Evolutionary conservation across 2,113 vertebrate species (phyloP).

Genomic region (Passer montanus): DNA sequence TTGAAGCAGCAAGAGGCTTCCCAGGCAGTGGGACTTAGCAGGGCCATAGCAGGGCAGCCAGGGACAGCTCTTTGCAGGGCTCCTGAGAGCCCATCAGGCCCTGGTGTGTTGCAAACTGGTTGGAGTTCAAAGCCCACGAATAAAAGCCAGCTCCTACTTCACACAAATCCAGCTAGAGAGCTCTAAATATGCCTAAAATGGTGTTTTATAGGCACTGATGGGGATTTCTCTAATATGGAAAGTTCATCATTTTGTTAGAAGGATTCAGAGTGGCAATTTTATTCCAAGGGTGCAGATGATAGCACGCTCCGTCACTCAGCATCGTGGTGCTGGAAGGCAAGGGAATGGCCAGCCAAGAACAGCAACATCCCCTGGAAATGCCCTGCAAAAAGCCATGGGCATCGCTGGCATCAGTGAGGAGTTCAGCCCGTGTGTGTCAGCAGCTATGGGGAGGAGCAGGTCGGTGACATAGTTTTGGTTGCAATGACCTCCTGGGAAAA

Average conservation of each 20-base stretch:
- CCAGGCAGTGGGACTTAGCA: too few relatives aligned
- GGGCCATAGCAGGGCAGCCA: not conserved
- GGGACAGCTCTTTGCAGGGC: not conserved
- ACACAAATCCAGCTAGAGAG: not conserved
- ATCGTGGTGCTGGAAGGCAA: not conserved
- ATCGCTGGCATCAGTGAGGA: not conserved
- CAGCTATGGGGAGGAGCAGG: not conserved
- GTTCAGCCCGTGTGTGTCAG: rapidly evolving
- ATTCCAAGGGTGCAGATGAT: not conserved
- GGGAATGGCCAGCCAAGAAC: not conserved
- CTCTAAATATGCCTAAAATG: not conserved
- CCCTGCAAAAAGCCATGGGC: not conserved
- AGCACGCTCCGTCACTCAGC: rapidly evolving
- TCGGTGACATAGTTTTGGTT: rapidly evolving
- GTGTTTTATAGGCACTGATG: not conserved
- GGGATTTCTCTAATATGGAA: not conserved
- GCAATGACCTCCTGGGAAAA: not conserved
- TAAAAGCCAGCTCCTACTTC: not conserved
- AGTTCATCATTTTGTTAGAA: not conserved
- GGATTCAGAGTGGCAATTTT: not conserved
- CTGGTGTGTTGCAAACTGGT: not conserved
- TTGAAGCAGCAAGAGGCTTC: rapidly evolving
- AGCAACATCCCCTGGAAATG: not conserved
- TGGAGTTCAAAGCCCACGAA: not conserved
- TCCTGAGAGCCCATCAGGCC: not conserved